These are phyloP conservation scores for Stylophora pistillata DNA, from an alignment of 64 coral and sea anemone genomes.

Conservation along the genomic window DNA sequence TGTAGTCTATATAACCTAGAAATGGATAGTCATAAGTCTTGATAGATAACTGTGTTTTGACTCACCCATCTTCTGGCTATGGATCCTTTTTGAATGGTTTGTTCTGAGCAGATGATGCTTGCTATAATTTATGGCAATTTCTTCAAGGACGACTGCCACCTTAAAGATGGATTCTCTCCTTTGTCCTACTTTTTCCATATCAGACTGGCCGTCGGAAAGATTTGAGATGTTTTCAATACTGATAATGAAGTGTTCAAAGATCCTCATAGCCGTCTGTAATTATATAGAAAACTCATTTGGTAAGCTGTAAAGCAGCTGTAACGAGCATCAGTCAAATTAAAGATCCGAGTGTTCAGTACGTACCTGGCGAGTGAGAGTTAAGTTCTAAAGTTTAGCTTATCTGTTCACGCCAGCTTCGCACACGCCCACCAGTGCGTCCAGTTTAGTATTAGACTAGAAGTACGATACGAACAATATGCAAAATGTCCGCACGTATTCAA, in stretches of 20 bases:
- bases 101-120: not conserved
- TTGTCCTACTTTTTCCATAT: not conserved
- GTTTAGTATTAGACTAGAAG: too few relatives aligned
- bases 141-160: not conserved
- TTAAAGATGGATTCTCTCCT: not conserved
- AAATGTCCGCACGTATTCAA: too few relatives aligned
- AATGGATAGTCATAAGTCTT: too few relatives aligned
- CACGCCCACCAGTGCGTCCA: too few relatives aligned
- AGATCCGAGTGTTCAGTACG: too few relatives aligned
- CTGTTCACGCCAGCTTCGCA: too few relatives aligned
- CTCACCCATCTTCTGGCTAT: not conserved
- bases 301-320: not conserved
- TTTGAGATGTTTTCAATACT: not conserved
- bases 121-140: not conserved
- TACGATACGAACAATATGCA: too few relatives aligned
- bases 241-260: not conserved
- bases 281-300: not conserved
- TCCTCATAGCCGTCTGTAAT: not conserved
- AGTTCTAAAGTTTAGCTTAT: too few relatives aligned
- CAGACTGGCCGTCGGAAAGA: not conserved
- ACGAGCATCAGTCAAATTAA: too few relatives aligned
- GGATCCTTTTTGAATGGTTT: not conserved
- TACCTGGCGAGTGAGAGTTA: too few relatives aligned
- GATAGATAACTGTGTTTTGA: too few relatives aligned
- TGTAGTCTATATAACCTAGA: too few relatives aligned